Base-by-base conservation (phyloP, 2,888 invertebrate species). In the Himalopsyche japonica region DNA sequence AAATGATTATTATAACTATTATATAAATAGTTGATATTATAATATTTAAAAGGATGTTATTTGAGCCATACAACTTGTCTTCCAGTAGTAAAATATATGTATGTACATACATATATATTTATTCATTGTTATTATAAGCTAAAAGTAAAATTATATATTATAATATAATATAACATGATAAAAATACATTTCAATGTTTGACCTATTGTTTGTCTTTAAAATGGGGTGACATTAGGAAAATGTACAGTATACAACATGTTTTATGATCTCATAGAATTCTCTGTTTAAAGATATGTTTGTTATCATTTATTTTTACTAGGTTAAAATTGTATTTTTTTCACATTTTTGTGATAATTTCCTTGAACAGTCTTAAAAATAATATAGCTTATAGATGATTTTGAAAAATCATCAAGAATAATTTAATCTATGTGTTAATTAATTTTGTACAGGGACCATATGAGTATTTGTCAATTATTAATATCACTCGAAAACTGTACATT, bases 51-150 rank as follows among this genome's bases (percentile, higher is more conserved):
- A 76, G 81, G 49, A 79, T 86, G 84, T 85, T 86, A 86, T 91
- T 89, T 92, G 92, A 91, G 92, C 92, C 92, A 92, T 92, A 92
- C 92, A 91, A 92, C 91, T 92, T 92, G 92, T 92, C 92, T 92
- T 92, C 92, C 92, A 92, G 64, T 70, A 70, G 27, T 70, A 27
- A 70, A 70, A 70, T 70, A 70, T 70, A 70, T 70, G 64, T 70
- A 70, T 70, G 64, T 70, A 70, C 64, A 70, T 70, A 70, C 64
- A 70, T 70, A 70, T 70, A 70, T 70, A 70, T 70, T 70, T 70
- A 70, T 70, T 70, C 64, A 70, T 70, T 70, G 64, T 70, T 70
- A 70, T 70, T 70, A 70, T 70, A 70, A 70, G 64, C 64, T 70
- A 70, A 70, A 70, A 70, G 64, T 70, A 70, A 70, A 70, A 70